Evolutionary conservation across 2,888 invertebrate species (phyloP).

Genomic region (Thymelicus lineola): DNA sequence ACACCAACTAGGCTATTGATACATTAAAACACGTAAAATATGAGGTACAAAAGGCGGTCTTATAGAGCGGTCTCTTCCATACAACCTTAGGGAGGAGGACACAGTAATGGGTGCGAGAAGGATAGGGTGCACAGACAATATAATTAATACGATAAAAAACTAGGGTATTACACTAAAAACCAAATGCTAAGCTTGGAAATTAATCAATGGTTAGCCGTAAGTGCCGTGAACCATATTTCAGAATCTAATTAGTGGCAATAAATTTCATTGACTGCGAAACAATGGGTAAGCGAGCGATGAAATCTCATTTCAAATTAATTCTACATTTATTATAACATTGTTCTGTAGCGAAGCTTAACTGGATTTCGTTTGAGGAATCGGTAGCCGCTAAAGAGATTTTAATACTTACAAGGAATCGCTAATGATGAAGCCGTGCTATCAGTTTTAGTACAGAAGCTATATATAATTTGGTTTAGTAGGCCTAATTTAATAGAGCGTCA

Average conservation of each 20-base stretch:
- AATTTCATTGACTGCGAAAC: slow-evolving; percentile 40
- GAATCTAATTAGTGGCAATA: slow-evolving; percentile 40
- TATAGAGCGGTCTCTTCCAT: too few relatives aligned
- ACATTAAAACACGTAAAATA: too few relatives aligned
- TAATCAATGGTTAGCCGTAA: slow-evolving; percentile 34
- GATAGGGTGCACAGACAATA: too few relatives aligned
- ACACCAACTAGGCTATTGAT: too few relatives aligned
- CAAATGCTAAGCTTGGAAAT: slow-evolving; percentile 24
- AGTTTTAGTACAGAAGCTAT: background rate
- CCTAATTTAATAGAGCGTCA: background rate
- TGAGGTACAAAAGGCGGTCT: too few relatives aligned
- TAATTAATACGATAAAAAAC: too few relatives aligned
- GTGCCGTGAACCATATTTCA: slow-evolving; percentile 12
- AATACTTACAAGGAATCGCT: slow-evolving; percentile 16
- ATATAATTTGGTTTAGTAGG: background rate
- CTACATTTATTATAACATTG: slow-evolving; percentile 41
- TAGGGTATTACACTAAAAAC: background rate
- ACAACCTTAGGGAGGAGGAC: too few relatives aligned
- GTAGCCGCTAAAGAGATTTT: slow-evolving; percentile 24
- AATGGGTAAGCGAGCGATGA: slow-evolving; percentile 31
- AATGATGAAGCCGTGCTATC: slow-evolving; percentile 5
- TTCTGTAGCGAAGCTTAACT: slow-evolving; percentile 36
- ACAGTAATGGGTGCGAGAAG: too few relatives aligned
- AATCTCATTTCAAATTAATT: slow-evolving; percentile 40
- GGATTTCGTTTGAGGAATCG: slow-evolving; percentile 33